These are phyloP conservation scores for Orthosia gracilis DNA, from an alignment of 2,888 invertebrate genomes.

Conservation along the genomic window DNA sequence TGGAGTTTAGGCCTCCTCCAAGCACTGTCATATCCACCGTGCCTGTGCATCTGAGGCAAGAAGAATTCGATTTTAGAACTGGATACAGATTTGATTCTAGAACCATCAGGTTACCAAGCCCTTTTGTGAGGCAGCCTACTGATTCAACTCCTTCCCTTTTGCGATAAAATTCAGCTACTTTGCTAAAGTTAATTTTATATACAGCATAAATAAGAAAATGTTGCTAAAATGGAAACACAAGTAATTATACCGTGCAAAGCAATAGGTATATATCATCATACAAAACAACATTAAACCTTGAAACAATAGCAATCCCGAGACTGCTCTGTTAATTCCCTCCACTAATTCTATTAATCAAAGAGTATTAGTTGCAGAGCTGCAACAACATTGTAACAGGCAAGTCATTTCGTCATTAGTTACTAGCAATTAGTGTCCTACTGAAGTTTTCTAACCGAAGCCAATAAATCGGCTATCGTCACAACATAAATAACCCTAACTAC, in stretches of 20 bases:
- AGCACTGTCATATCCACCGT: too few relatives aligned
- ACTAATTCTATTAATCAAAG: slow-evolving; percentile 25
- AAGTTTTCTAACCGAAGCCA: too few relatives aligned
- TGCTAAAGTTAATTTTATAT: background rate
- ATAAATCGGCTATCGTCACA: too few relatives aligned
- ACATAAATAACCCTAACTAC: too few relatives aligned
- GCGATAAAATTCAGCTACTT: background rate
- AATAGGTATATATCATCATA: slow-evolving; percentile 24
- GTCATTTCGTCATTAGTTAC: slow-evolving; percentile 25
- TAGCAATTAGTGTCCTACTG: background rate
- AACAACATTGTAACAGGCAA: slow-evolving; percentile 8
- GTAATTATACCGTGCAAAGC: slow-evolving; percentile 4
- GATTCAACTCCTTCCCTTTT: background rate
- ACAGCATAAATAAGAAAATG: background rate
- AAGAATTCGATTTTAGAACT: too few relatives aligned
- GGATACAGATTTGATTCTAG: too few relatives aligned
- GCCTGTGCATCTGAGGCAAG: too few relatives aligned
- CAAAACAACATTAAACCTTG: slow-evolving; percentile 6
- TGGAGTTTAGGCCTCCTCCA: too few relatives aligned
- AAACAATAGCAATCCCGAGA: slow-evolving; percentile 10
- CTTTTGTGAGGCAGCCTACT: background rate
- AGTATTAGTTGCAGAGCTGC: slow-evolving; percentile 6
- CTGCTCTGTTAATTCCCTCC: slow-evolving; percentile 9
- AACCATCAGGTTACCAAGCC: too few relatives aligned
- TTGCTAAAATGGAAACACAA: background rate